phyloP scores from a whole-genome alignment of 2,113 vertebrate genomes.

The Myodes glareolus region DNA sequence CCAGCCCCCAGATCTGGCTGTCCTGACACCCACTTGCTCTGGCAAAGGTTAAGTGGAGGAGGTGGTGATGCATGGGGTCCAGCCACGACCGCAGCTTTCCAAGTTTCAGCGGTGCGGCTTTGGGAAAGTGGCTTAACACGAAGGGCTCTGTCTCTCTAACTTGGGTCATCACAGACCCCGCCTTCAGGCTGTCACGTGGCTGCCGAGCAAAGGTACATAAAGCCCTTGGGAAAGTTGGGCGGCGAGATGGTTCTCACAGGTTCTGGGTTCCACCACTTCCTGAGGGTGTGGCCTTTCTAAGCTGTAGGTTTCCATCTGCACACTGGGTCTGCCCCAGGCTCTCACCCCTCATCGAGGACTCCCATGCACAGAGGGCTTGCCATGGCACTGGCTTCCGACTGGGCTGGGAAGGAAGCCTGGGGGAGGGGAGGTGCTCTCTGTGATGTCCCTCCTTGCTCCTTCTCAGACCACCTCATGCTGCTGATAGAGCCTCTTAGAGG shows the following conservation, averaged over 20 bases:
- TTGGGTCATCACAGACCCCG: background rate
- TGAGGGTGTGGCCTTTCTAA: background rate
- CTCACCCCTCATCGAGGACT: background rate
- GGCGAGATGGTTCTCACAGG: too few species aligned
- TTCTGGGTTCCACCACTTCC: background rate
- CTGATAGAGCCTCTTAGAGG: background rate
- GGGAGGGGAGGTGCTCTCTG: rapidly evolving
- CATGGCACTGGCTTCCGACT: rapidly evolving
- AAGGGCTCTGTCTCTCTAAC: background rate
- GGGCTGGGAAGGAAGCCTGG: background rate
- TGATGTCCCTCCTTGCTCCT: background rate
- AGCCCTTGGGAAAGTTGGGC: background rate
- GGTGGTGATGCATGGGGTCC: rapidly evolving
- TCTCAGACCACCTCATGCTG: background rate
- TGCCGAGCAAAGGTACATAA: background rate
- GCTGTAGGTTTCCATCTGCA: background rate
- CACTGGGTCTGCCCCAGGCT: background rate
- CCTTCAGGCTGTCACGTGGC: background rate
- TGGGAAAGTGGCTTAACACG: background rate
- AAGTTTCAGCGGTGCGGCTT: background rate
- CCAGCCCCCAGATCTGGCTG: background rate
- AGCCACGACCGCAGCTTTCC: background rate
- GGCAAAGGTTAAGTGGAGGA: background rate
- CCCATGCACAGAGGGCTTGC: background rate
- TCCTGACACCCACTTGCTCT: background rate